These are phyloP conservation scores for Pseudorasbora parva DNA, from an alignment of 2,113 vertebrate species.

Conservation along the genomic window DNA sequence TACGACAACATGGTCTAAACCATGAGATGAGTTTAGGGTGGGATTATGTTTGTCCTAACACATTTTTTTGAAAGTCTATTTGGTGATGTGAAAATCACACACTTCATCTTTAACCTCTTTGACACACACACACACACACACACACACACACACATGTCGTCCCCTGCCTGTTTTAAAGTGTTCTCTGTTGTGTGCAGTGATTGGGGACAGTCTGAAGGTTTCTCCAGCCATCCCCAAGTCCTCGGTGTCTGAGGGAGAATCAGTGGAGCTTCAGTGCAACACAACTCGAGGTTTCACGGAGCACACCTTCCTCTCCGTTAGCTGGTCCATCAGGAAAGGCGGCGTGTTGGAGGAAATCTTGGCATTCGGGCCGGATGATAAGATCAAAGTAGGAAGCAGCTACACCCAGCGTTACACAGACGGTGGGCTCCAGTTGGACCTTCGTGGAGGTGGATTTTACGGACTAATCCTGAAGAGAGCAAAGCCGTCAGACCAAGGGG, in stretches of 20 bases:
- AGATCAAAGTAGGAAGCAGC: constrained; percentile 66
- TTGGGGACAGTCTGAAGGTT: constrained; percentile 78
- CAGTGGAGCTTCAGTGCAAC: constrained; percentile 76
- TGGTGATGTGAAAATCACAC: background rate
- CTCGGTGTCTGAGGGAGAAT: constrained; percentile 74
- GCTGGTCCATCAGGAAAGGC: constrained; percentile 74
- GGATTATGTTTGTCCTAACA: background rate
- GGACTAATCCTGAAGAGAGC: constrained; percentile 71
- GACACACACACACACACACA: no score
- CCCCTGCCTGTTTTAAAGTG: background rate
- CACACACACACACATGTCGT: no score
- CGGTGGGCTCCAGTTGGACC: constrained; percentile 76
- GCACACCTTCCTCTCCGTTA: constrained; percentile 80
- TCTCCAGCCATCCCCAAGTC: constrained; percentile 59
- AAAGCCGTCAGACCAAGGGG: constrained; percentile 68
- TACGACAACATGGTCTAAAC: no score
- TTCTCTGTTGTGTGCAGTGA: constrained; percentile 67
- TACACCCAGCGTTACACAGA: constrained; percentile 76
- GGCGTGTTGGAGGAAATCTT: constrained; percentile 65
- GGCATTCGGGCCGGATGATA: constrained; percentile 75
- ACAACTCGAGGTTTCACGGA: constrained; percentile 62
- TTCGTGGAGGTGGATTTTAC: constrained; percentile 70
- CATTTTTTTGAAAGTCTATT: background rate
- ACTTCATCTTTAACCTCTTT: background rate
- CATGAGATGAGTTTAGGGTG: background rate